Percentiles rank a stretch among this genome's conserved stretches.
Evolutionary conservation across 1,140 invertebrate species (phyloP).

Genomic region (Drosophila jambulina): DNA sequence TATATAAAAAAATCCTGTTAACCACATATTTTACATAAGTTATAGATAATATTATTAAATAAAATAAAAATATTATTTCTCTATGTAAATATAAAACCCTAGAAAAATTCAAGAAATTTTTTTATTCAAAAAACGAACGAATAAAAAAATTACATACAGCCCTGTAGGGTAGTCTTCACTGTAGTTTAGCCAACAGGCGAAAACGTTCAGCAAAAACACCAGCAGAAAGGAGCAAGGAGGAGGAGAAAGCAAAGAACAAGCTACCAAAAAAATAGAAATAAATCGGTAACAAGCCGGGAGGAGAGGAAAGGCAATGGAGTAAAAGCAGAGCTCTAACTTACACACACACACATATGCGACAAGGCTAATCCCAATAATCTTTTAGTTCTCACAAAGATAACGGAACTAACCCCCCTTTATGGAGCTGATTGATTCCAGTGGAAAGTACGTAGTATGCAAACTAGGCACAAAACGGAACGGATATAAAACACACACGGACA

Average conservation of each 20-base stretch:
- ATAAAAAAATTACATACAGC: neutral
- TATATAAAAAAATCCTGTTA: too few relatives aligned
- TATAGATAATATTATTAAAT: too few relatives aligned
- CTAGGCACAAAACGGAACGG: slow-evolving; percentile 10
- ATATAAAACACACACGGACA: neutral
- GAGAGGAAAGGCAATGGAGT: neutral
- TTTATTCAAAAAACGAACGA: too few relatives aligned
- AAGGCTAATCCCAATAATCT: slow-evolving; percentile 54
- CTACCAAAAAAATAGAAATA: slow-evolving; percentile 2
- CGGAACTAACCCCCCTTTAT: slow-evolving; percentile 3
- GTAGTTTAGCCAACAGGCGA: slow-evolving; percentile 5
- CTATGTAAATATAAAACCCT: neutral
- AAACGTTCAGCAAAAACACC: slow-evolving; percentile 17
- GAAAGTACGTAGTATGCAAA: slow-evolving; percentile 26
- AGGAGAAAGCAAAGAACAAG: slow-evolving; percentile 1
- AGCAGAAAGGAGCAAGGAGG: slow-evolving; percentile 4
- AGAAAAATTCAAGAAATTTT: neutral
- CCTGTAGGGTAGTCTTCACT: neutral
- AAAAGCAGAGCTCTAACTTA: slow-evolving; percentile 5
- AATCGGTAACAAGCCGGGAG: slow-evolving; percentile 7
- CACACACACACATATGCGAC: slow-evolving; percentile 8
- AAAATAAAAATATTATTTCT: too few relatives aligned
- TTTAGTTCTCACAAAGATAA: slow-evolving; percentile 54
- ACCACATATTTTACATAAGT: too few relatives aligned
- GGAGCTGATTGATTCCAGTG: slow-evolving; percentile 35